Conservation (phyloP, 2,113 vertebrate genomes). For the Lepus americanus region DNA sequence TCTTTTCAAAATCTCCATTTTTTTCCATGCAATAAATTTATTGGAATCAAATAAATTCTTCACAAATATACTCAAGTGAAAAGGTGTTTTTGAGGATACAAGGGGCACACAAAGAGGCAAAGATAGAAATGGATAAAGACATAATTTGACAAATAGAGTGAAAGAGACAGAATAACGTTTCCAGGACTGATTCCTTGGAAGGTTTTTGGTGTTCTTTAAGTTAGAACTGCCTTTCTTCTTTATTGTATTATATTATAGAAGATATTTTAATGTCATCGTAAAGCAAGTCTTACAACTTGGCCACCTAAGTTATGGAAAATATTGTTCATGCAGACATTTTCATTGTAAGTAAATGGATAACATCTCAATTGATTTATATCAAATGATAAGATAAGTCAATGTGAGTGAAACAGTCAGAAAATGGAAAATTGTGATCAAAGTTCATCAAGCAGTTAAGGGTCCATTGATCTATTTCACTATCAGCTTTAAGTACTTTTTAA, state of each 20-base stretch:
- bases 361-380: not conserved
- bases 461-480: not conserved
- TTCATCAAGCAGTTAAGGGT: not conserved
- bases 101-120: not conserved
- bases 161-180: not conserved
- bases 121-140: not conserved
- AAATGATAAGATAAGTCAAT: not conserved
- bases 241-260: not conserved
- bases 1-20: slow-evolving; percentile 59
- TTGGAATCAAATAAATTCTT: slow-evolving; percentile 63
- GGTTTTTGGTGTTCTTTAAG: not conserved
- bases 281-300: not conserved
- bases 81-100: not conserved
- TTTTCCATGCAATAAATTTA: slow-evolving; percentile 59
- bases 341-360: not conserved
- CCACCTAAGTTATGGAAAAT: not conserved
- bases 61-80: slow-evolving; percentile 54
- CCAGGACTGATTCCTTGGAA: not conserved
- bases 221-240: not conserved
- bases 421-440: not conserved
- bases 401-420: not conserved
- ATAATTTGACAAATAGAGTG: not conserved
- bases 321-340: not conserved
- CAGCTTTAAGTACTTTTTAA: not conserved
- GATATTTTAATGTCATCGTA: not conserved